Conservation (phyloP, 2,888 invertebrate genomes). For the Enoplolaimus lenunculus region DNA sequence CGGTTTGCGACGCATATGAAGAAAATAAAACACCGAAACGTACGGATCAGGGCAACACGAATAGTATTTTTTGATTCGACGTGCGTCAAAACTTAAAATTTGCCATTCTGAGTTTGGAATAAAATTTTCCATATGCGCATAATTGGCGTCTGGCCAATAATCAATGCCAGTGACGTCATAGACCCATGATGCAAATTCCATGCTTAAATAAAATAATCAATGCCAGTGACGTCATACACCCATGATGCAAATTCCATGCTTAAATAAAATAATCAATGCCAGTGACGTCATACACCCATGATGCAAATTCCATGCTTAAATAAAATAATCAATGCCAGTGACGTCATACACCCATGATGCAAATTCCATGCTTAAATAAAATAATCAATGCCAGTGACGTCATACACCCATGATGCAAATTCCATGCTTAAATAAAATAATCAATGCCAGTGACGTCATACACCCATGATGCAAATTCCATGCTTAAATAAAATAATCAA, state of each 20-base stretch:
- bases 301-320: slow-evolving; percentile 9
- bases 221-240: slow-evolving; percentile 15
- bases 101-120: slow-evolving; percentile 37
- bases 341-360: slow-evolving; percentile 20
- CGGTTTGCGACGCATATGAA: slow-evolving; percentile 36
- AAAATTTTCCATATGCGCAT: slow-evolving; percentile 25
- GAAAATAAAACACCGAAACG: slow-evolving; percentile 33
- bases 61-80: background rate
- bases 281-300: slow-evolving; percentile 19
- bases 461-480: slow-evolving; percentile 20
- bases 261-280: slow-evolving; percentile 19
- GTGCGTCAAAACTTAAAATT: slow-evolving; percentile 27
- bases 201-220: slow-evolving; percentile 18
- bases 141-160: background rate
- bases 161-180: slow-evolving; percentile 15
- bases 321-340: slow-evolving; percentile 16
- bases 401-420: slow-evolving; percentile 20
- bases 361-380: slow-evolving; percentile 13
- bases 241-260: slow-evolving; percentile 17
- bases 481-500: slow-evolving; percentile 18
- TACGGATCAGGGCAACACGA: slow-evolving; percentile 38
- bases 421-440: slow-evolving; percentile 16
- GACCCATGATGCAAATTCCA: slow-evolving; percentile 20
- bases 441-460: slow-evolving; percentile 15
- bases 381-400: slow-evolving; percentile 17